Percentiles rank a stretch among this genome's conserved stretches.
phyloP scores from a whole-genome alignment of 1,140 invertebrate species.

The Tetramorium alpestre region DNA sequence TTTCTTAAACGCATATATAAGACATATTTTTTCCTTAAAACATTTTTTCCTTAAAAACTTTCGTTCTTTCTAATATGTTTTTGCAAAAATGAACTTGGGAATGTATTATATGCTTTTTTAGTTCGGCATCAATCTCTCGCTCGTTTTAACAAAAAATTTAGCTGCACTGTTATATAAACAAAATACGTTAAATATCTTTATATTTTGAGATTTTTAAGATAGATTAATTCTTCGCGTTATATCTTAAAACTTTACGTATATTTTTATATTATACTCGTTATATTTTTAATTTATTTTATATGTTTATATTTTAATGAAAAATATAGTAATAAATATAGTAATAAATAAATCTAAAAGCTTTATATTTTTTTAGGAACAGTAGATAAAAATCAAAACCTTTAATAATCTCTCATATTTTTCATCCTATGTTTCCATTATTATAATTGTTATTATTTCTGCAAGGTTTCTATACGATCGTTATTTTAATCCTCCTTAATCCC shows the following conservation, averaged over 20 bases:
- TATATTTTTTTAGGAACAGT: too few relatives aligned
- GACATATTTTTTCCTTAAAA: too few relatives aligned
- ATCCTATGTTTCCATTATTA: neutral
- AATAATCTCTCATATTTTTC: neutral
- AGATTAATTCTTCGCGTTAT: neutral
- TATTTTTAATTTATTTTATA: neutral
- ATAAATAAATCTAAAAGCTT: neutral
- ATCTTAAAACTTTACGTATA: neutral
- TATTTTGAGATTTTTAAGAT: too few relatives aligned
- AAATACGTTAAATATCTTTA: neutral
- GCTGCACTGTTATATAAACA: neutral
- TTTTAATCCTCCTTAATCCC: conserved; percentile 1
- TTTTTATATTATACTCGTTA: neutral
- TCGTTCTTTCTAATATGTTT: neutral
- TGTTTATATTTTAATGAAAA: neutral
- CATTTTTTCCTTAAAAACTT: neutral
- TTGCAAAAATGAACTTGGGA: neutral
- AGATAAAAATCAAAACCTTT: neutral
- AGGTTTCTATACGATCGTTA: neutral
- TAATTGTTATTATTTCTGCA: conserved; percentile 5
- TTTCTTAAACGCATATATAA: too few relatives aligned
- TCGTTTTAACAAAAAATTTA: neutral
- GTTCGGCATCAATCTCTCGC: neutral
- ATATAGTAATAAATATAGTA: neutral
- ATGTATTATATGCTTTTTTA: neutral